These are phyloP conservation scores for Botia almorhae DNA, from an alignment of 2,797 vertebrate species.

Conservation along the genomic window DNA sequence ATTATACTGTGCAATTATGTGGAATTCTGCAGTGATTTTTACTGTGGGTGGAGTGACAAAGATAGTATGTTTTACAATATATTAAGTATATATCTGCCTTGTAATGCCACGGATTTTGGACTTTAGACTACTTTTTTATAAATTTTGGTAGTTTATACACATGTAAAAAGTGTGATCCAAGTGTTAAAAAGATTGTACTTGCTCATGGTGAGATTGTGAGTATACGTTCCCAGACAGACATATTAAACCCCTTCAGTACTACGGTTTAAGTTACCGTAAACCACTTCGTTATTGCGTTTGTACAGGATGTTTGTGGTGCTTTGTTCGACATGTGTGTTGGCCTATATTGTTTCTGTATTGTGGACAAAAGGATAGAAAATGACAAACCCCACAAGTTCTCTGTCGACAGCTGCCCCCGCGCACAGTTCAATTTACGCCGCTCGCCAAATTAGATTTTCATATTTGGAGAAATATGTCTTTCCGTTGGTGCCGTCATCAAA, in stretches of 20 bases:
- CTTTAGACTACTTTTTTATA: neutral
- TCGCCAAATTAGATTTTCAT: slow-evolving; percentile 69
- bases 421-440: slow-evolving; percentile 56
- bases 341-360: neutral
- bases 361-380: neutral
- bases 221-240: neutral
- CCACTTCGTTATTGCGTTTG: neutral
- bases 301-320: neutral
- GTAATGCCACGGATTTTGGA: neutral
- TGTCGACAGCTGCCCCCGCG: slow-evolving; percentile 13
- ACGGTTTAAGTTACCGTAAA: neutral
- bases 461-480: slow-evolving; percentile 68
- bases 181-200: neutral
- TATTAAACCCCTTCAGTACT: neutral
- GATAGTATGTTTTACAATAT: too few relatives aligned
- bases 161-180: too few relatives aligned
- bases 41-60: neutral
- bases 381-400: slow-evolving; percentile 9
- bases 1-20: neutral
- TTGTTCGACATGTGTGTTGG: slow-evolving; percentile 1
- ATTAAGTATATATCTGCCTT: too few relatives aligned
- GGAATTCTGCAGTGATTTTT: neutral
- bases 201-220: too few relatives aligned
- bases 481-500: slow-evolving; percentile 64
- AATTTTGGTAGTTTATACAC: neutral